Percentiles rank a stretch among this genome's conserved stretches.
Conservation (phyloP, 2,888 invertebrate species). For the Plagiodera versicolora region DNA sequence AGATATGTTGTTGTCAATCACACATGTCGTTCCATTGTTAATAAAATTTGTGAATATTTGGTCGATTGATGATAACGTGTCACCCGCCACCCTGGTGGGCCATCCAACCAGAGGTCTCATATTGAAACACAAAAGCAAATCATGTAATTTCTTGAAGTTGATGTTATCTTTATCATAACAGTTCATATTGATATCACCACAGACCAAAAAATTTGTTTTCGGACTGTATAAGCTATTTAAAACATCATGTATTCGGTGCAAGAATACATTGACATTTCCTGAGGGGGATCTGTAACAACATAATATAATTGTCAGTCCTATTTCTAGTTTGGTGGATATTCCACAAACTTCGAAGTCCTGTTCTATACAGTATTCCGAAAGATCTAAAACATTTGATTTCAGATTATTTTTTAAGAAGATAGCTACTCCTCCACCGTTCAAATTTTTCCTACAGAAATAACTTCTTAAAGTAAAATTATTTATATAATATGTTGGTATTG, state of each 20-base stretch:
- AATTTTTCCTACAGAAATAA: slow-evolving; percentile 3
- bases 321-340: slow-evolving; percentile 1
- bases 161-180: slow-evolving; percentile 3
- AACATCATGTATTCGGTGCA: slow-evolving; percentile 7
- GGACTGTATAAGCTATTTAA: slow-evolving; percentile 6
- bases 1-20: too few relatives aligned
- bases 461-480: neutral
- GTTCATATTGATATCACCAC: slow-evolving; percentile 6
- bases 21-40: too few relatives aligned
- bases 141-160: slow-evolving; percentile 3
- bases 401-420: slow-evolving; percentile 1
- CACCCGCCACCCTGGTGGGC: slow-evolving; percentile 5
- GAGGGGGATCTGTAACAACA: slow-evolving; percentile 6
- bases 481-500: neutral
- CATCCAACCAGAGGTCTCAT: slow-evolving; percentile 3
- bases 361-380: slow-evolving; percentile 1
- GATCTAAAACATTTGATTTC: neutral
- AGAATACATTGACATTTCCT: slow-evolving; percentile 2
- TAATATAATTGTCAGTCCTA: slow-evolving; percentile 4
- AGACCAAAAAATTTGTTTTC: slow-evolving; percentile 2
- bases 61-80: slow-evolving; percentile 4
- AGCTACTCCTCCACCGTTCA: slow-evolving; percentile 4
- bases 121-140: neutral
- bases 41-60: slow-evolving; percentile 4
- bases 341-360: neutral